phyloP scores from a whole-genome alignment of 2,888 invertebrate species.

The Andricus curvator region DNA sequence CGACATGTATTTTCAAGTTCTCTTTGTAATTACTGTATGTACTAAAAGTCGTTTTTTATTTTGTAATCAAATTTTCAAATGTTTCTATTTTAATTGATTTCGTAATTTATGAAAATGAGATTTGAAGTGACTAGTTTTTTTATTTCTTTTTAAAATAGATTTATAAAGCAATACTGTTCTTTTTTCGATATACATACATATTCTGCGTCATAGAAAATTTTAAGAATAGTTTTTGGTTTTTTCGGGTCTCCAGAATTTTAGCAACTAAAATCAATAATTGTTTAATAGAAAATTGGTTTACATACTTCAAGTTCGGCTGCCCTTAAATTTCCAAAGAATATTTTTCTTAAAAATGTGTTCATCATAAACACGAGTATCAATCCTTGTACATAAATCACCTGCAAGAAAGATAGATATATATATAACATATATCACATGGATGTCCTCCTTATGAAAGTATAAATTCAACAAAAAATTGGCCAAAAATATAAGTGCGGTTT shows the following conservation, averaged over 20 bases:
- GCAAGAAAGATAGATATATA: conserved; percentile 73
- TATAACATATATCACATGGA: too few species aligned
- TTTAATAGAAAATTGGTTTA: conserved; percentile 44
- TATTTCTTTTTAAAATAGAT: too few species aligned
- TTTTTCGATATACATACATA: too few species aligned
- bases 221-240: background rate
- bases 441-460: too few species aligned
- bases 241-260: background rate
- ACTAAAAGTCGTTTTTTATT: background rate
- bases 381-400: conserved; percentile 98
- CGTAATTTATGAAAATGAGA: background rate
- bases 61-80: conserved; percentile 12
- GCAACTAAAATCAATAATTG: background rate
- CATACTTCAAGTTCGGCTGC: conserved; percentile 97
- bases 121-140: background rate
- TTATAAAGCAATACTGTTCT: background rate
- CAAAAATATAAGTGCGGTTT: too few species aligned
- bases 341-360: conserved; percentile 94
- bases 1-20: background rate
- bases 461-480: too few species aligned
- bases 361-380: conserved; percentile 95
- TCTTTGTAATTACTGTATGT: too few species aligned
- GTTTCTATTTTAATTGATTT: background rate
- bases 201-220: too few species aligned
- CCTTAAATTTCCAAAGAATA: conserved; percentile 96